Conservation (phyloP, 2,888 invertebrate species). For the Phengaris arion region DNA sequence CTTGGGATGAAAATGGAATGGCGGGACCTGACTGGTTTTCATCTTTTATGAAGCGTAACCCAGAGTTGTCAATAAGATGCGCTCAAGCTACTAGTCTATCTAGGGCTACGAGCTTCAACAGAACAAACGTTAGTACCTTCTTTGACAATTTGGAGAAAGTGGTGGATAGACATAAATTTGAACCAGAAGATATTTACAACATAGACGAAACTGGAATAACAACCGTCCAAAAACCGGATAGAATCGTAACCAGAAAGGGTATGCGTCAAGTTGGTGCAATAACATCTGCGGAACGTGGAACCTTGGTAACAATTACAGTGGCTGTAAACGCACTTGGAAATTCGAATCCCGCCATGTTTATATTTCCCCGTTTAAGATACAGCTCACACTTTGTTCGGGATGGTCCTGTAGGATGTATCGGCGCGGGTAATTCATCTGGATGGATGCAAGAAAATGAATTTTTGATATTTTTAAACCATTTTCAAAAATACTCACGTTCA, state of each 20-base stretch:
- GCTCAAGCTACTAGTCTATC: constrained; percentile 37
- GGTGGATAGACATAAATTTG: constrained; percentile 35
- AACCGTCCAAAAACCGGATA: constrained; percentile 35
- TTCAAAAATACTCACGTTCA: constrained; percentile 21
- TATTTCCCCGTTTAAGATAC: constrained; percentile 33
- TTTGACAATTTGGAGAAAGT: constrained; percentile 36
- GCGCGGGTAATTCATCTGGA: constrained; percentile 36
- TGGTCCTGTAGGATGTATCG: constrained; percentile 36
- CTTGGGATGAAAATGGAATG: constrained; percentile 33
- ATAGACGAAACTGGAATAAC: constrained; percentile 38
- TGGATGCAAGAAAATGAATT: constrained; percentile 37
- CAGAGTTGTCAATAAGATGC: constrained; percentile 31
- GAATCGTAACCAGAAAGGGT: constrained; percentile 32
- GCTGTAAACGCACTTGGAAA: constrained; percentile 37
- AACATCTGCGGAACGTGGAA: constrained; percentile 38
- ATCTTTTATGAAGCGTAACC: constrained; percentile 34
- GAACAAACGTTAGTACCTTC: constrained; percentile 34
- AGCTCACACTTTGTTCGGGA: constrained; percentile 39
- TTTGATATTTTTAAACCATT: constrained; percentile 35
- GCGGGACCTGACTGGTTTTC: constrained; percentile 35
- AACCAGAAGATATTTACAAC: constrained; percentile 35
- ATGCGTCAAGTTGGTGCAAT: constrained; percentile 35
- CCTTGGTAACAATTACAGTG: constrained; percentile 40
- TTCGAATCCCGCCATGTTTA: constrained; percentile 32
- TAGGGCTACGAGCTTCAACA: constrained; percentile 35